Evolutionary conservation across 2,888 invertebrate species (phyloP).

Genomic region (Drosophila ustulata): DNA sequence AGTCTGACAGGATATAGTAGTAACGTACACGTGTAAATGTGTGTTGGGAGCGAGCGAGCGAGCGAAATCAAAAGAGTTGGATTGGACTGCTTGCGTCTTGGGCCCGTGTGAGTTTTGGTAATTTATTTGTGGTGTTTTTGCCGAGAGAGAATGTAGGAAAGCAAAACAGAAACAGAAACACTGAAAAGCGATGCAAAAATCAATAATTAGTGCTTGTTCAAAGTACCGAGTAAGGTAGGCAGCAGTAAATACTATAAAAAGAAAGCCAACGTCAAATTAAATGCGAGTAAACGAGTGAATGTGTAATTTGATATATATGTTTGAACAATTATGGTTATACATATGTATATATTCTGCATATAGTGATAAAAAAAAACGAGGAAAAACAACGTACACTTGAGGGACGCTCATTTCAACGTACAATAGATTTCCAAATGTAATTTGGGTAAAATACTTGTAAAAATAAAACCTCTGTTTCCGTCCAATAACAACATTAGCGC

Average conservation of each 20-base stretch:
- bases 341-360: no score
- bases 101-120: conserved; percentile 28
- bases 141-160: conserved; percentile 19
- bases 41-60: conserved; percentile 11
- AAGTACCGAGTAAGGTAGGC: conserved; percentile 57
- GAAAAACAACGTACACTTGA: no score
- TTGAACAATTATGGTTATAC: no score
- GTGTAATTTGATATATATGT: neutral
- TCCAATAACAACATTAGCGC: neutral
- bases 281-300: neutral
- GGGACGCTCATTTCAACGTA: no score
- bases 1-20: conserved; percentile 5
- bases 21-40: conserved; percentile 7
- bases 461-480: neutral
- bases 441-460: no score
- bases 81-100: conserved; percentile 11
- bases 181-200: conserved; percentile 56
- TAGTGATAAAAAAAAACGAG: no score
- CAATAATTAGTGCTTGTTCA: conserved; percentile 65
- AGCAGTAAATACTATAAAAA: conserved; percentile 20
- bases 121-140: conserved; percentile 32
- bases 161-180: conserved; percentile 26
- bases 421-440: no score
- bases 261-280: conserved; percentile 6
- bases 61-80: conserved; percentile 8